Percentiles rank a stretch among this genome's conserved stretches.
phyloP scores from a whole-genome alignment of 53 echinoderm and acorn worm genomes.

The Patiria pectinifera region DNA sequence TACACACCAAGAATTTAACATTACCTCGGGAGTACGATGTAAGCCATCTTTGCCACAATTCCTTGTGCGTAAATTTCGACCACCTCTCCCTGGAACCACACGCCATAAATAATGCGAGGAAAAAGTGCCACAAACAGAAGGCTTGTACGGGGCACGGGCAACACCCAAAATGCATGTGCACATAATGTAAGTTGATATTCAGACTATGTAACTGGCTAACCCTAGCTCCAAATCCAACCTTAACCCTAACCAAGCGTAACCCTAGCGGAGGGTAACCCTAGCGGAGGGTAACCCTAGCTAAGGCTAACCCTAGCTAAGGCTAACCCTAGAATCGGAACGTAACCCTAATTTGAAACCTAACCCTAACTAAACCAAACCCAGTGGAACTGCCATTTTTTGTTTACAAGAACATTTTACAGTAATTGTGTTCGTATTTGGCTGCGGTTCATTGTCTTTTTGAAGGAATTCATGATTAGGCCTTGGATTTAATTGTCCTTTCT shows the following conservation, averaged over 20 bases:
- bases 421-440: background rate
- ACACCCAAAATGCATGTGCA: background rate
- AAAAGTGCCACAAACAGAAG: background rate
- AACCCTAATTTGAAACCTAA: background rate
- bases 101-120: background rate
- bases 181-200: background rate
- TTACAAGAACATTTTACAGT: background rate
- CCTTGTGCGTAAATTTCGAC: conserved; percentile 33
- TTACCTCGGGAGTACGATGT: conserved; percentile 5
- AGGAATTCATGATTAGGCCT: background rate
- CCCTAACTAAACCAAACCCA: background rate
- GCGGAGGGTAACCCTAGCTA: no score
- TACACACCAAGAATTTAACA: background rate
- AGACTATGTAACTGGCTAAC: background rate
- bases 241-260: no score
- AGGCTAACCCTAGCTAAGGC: background rate
- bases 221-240: background rate
- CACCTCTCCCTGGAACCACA: conserved; percentile 37
- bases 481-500: background rate
- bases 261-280: no score
- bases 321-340: background rate
- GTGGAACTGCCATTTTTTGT: background rate
- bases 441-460: background rate
- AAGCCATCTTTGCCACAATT: conserved; percentile 40
- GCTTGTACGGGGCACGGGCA: conserved; percentile 7